A percentile compares a stretch with the other conserved stretches of the same genome.
Conservation (phyloP, 2,113 vertebrate genomes). For the Monopterus albus region DNA sequence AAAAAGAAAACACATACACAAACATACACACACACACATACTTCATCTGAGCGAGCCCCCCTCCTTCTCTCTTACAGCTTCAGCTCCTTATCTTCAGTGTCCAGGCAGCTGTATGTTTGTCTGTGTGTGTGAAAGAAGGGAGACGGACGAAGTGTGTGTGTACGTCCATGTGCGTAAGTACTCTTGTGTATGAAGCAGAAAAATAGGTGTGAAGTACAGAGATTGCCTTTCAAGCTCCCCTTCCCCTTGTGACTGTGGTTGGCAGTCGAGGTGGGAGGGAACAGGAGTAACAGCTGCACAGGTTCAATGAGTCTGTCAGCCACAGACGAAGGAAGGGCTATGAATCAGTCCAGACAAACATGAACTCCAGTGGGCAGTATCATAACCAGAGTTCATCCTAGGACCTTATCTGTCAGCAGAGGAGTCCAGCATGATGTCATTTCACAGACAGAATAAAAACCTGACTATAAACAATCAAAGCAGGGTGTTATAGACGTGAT, state of each 20-base stretch:
- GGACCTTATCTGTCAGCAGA: slow-evolving; percentile 3
- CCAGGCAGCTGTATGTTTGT: slow-evolving; percentile 79
- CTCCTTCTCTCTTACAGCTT: slow-evolving; percentile 54
- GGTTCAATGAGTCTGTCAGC: slow-evolving; percentile 11
- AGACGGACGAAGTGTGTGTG: slow-evolving; percentile 42
- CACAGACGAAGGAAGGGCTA: slow-evolving; percentile 33
- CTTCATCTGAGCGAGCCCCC: slow-evolving; percentile 15
- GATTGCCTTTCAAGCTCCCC: slow-evolving; percentile 70
- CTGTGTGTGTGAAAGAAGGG: slow-evolving; percentile 48
- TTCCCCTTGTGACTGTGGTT: slow-evolving; percentile 26
- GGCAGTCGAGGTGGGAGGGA: slow-evolving; percentile 50
- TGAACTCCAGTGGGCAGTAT: neutral
- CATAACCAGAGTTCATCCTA: slow-evolving; percentile 10
- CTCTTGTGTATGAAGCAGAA: slow-evolving; percentile 59
- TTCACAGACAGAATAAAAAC: neutral
- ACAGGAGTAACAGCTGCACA: slow-evolving; percentile 52
- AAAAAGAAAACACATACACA: slow-evolving; percentile 34
- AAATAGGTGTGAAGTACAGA: slow-evolving; percentile 77
- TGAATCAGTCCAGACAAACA: neutral
- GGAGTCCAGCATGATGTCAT: neutral
- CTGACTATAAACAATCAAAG: neutral
- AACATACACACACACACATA: slow-evolving; percentile 58
- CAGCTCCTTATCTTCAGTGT: slow-evolving; percentile 77
- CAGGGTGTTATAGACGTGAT: neutral
- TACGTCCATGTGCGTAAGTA: slow-evolving; percentile 27